These are phyloP conservation scores for Orchestia grillus DNA, from an alignment of 1,140 invertebrate species.

Conservation along the genomic window DNA sequence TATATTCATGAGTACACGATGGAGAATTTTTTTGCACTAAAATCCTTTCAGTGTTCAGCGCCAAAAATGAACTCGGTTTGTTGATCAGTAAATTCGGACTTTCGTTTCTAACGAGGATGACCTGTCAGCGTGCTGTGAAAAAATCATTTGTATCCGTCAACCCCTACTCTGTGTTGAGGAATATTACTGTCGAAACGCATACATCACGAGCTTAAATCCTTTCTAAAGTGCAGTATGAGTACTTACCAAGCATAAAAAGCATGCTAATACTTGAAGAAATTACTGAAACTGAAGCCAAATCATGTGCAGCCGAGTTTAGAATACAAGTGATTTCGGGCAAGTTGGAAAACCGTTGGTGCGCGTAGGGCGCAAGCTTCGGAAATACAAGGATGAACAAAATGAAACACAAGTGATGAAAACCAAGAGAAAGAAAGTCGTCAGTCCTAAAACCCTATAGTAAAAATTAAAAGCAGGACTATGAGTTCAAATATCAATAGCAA, in stretches of 20 bases:
- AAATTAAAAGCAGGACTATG: not conserved
- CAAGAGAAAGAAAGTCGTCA: not conserved
- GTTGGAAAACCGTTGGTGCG: not conserved
- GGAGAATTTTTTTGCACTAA: no score
- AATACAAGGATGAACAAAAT: not conserved
- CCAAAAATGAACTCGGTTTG: no score
- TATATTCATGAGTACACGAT: no score
- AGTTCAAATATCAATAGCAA: not conserved
- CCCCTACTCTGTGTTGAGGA: not conserved
- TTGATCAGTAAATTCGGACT: no score
- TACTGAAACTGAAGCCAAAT: not conserved
- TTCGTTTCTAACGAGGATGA: not conserved
- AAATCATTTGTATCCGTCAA: not conserved
- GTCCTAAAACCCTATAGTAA: not conserved
- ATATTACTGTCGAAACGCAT: not conserved
- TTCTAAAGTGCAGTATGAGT: not conserved
- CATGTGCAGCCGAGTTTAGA: not conserved
- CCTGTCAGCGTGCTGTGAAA: not conserved
- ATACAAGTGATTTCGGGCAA: not conserved
- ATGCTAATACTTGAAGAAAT: not conserved
- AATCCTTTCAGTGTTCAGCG: no score
- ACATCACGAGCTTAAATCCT: not conserved
- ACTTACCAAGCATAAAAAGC: not conserved
- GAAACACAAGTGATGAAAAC: not conserved
- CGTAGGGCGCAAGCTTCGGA: not conserved